Percentiles rank a stretch among this genome's conserved stretches.
These are phyloP conservation scores for Oenanthe melanoleuca DNA, from an alignment of 2,113 vertebrate species.

Conservation along the genomic window DNA sequence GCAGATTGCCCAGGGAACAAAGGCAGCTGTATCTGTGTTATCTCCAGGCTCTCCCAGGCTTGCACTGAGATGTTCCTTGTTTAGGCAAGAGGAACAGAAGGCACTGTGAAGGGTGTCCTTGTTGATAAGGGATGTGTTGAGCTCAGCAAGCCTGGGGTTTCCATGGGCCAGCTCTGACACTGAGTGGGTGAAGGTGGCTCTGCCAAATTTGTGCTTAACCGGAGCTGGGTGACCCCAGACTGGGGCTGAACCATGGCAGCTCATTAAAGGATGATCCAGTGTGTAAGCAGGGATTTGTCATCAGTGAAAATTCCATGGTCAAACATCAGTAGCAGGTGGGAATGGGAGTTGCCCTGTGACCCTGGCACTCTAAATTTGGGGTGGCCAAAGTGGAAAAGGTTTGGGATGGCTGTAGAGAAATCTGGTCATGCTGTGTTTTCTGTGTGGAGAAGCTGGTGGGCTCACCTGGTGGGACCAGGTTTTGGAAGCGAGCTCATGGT, in stretches of 20 bases:
- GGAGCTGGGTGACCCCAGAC: fast-evolving
- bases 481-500: background rate
- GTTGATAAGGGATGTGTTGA: background rate
- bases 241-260: background rate
- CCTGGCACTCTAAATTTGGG: background rate
- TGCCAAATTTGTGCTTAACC: background rate
- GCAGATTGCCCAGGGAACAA: conserved; percentile 1
- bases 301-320: background rate
- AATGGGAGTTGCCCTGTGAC: fast-evolving
- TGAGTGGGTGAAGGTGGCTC: background rate
- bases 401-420: background rate
- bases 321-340: background rate
- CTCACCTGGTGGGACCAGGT: background rate
- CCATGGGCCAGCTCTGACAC: fast-evolving
- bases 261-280: background rate
- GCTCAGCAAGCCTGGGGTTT: background rate
- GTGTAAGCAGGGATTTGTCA: background rate
- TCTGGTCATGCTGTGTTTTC: fast-evolving
- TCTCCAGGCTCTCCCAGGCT: background rate
- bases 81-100: background rate
- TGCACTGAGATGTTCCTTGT: background rate
- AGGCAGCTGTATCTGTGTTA: background rate
- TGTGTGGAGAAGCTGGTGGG: background rate
- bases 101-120: background rate
- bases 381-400: background rate